phyloP scores from a whole-genome alignment of 2,888 invertebrate species.

The Drosophila yooni region DNA sequence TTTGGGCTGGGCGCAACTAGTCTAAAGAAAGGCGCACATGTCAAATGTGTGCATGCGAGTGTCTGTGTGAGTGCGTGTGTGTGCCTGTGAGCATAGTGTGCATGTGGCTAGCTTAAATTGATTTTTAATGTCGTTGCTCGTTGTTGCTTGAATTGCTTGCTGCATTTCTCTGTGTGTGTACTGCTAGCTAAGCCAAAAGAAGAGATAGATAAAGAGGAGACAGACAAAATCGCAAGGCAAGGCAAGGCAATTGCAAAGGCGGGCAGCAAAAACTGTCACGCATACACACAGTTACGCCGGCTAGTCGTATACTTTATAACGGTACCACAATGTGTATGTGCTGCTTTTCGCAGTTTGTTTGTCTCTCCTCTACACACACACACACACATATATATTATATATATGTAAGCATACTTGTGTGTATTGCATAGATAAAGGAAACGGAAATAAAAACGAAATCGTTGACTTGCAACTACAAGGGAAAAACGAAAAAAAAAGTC shows the following conservation, averaged over 20 bases:
- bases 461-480: constrained; percentile 14
- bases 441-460: constrained; percentile 31
- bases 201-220: not conserved
- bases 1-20: constrained; percentile 40
- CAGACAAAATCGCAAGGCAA: not conserved
- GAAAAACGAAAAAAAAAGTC: constrained; percentile 22
- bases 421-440: constrained; percentile 39
- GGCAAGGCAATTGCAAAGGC: not conserved
- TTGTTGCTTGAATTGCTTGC: not conserved
- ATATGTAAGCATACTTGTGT: not conserved
- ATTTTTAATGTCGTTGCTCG: constrained; percentile 27
- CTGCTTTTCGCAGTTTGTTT: constrained; percentile 15
- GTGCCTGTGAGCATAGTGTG: not conserved
- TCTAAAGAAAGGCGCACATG: constrained; percentile 7
- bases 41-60: constrained; percentile 3
- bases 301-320: constrained; percentile 38
- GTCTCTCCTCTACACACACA: constrained; percentile 8
- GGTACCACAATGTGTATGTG: constrained; percentile 25
- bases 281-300: constrained; percentile 37
- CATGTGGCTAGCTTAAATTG: constrained; percentile 34
- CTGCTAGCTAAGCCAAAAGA: constrained; percentile 12
- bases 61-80: not conserved
- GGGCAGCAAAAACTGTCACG: constrained; percentile 10
- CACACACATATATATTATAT: not conserved
- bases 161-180: not conserved